A percentile compares a stretch with the other conserved stretches of the same genome.
phyloP scores from a whole-genome alignment of 37 sponge, comb jelly and placozoan genomes.

The Petrosia ficiformis region DNA sequence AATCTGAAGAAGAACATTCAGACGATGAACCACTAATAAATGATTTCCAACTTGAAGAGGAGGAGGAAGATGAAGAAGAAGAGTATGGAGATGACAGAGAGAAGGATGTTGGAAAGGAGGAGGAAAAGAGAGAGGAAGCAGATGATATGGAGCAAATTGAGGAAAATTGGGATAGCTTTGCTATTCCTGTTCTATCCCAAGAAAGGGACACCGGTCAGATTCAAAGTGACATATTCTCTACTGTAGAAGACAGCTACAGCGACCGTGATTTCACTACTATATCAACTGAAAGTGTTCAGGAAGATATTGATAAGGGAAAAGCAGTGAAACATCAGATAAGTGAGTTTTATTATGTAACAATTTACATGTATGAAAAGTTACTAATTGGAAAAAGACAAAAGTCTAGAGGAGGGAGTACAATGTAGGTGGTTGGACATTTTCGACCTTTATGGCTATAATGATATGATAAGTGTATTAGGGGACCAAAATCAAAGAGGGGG shows the following conservation, averaged over 20 bases:
- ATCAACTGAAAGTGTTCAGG: slow-evolving; percentile 16
- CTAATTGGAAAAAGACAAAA: too few relatives aligned
- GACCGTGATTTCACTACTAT: not conserved
- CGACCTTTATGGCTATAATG: too few relatives aligned
- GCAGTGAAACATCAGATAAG: slow-evolving; percentile 61
- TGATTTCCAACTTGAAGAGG: not conserved
- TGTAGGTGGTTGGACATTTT: too few relatives aligned
- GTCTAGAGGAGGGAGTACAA: too few relatives aligned
- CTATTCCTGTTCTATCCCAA: not conserved
- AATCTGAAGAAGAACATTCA: slow-evolving; percentile 14
- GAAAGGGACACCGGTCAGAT: not conserved
- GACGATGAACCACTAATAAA: not conserved
- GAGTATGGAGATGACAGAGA: slow-evolving; percentile 10
- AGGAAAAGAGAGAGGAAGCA: not conserved
- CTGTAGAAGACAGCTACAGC: not conserved
- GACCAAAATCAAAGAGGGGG: too few relatives aligned
- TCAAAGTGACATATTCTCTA: not conserved
- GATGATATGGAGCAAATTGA: not conserved
- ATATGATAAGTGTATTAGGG: too few relatives aligned
- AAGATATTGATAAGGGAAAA: slow-evolving; percentile 72
- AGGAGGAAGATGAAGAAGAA: not conserved
- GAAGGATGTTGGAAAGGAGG: not conserved
- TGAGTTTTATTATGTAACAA: slow-evolving; percentile 11
- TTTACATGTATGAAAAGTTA: not conserved
- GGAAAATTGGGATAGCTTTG: not conserved